Conservation (phyloP, 2,888 invertebrate species). For the Scaptodrosophila latifasciaeformis region DNA sequence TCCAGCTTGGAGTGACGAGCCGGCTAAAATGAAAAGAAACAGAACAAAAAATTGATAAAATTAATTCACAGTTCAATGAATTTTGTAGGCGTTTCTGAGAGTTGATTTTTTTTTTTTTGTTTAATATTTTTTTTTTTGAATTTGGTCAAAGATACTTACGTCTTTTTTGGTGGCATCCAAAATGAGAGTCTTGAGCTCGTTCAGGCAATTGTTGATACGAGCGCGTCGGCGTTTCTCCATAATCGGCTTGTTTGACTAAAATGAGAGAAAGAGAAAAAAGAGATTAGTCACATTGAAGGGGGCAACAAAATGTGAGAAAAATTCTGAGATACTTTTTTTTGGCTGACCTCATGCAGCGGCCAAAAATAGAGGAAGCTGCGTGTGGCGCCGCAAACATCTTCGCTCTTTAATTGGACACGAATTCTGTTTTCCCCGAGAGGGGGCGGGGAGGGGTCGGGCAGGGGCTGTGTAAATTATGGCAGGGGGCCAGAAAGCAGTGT, state of each 20-base stretch:
- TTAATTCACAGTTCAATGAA: neutral
- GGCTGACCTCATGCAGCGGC: conserved; percentile 63
- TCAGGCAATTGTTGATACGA: conserved; percentile 91
- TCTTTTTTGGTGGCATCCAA: conserved; percentile 91
- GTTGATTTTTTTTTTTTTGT: neutral
- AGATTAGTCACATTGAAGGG: conserved; percentile 40
- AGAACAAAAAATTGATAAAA: conserved; percentile 21
- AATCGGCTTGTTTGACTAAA: conserved; percentile 93
- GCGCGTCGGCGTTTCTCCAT: conserved; percentile 94
- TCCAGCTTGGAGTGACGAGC: conserved; percentile 95
- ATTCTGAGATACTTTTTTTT: too few species aligned
- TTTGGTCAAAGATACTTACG: conserved; percentile 79
- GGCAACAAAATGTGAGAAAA: neutral
- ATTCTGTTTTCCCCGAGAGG: too few species aligned
- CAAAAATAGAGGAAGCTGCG: conserved; percentile 54
- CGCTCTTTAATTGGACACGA: conserved; percentile 66
- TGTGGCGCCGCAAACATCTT: conserved; percentile 33
- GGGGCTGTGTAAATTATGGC: conserved; percentile 51
- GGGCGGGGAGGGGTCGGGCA: too few species aligned
- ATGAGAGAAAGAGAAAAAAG: conserved; percentile 31
- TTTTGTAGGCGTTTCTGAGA: neutral
- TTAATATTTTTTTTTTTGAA: neutral
- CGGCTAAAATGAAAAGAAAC: conserved; percentile 80
- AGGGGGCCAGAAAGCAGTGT: too few species aligned
- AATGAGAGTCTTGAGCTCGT: conserved; percentile 89